Percentiles rank a stretch among this genome's conserved stretches.
Conservation (phyloP, 2,797 vertebrate genomes). For the Anguilla anguilla region DNA sequence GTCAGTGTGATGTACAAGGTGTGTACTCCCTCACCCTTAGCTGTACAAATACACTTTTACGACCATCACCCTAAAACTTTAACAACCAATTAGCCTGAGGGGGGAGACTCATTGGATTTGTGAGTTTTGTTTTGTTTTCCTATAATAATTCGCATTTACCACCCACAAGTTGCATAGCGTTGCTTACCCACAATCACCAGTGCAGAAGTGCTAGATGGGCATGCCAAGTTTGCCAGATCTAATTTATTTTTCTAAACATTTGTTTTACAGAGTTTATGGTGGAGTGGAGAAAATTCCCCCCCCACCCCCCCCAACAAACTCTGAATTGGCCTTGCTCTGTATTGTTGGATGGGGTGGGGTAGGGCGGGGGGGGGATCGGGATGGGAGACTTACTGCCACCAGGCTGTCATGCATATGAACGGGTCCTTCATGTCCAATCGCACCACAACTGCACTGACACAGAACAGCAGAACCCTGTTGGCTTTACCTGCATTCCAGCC, state of each 20-base stretch:
- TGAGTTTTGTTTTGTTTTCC: conserved; percentile 22
- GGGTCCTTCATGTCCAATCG: conserved; percentile 20
- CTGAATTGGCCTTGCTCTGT: neutral
- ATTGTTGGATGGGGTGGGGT: neutral
- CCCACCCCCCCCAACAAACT: neutral
- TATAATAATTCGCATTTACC: conserved; percentile 28
- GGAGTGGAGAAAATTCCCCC: conserved; percentile 12
- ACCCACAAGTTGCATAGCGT: conserved; percentile 30
- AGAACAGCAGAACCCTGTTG: conserved; percentile 1
- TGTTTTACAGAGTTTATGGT: conserved; percentile 17
- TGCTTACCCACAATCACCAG: conserved; percentile 28
- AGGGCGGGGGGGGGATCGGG: neutral
- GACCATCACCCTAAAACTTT: conserved; percentile 36
- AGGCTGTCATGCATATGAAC: neutral
- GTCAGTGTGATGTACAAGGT: conserved; percentile 31
- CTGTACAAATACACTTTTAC: conserved; percentile 32
- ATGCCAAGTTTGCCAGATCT: conserved; percentile 14
- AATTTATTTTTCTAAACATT: neutral
- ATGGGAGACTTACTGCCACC: conserved; percentile 15
- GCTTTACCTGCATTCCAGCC: neutral
- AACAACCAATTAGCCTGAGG: conserved; percentile 39
- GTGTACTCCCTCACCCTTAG: conserved; percentile 30
- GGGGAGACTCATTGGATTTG: conserved; percentile 32
- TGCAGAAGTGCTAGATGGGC: conserved; percentile 17
- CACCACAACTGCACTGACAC: neutral